Base-by-base conservation (phyloP, 2,888 invertebrate genomes). In the Elysia crispata region DNA sequence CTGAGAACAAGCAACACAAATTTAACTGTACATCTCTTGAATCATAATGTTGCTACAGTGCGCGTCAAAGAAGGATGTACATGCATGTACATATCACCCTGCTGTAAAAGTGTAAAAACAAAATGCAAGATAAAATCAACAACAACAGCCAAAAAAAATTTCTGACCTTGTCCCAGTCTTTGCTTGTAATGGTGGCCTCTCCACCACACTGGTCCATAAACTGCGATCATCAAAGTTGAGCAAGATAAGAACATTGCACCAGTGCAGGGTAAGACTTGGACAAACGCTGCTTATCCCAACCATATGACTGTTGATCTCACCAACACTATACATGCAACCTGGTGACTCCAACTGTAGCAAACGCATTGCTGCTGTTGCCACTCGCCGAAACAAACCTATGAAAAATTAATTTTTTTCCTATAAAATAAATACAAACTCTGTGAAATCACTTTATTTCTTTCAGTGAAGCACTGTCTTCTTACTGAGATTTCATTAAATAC, bases 191-290 rank as follows among this genome's bases (percentile, higher is more conserved):
- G 86, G 85, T 11, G 90, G 89, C 15, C 92, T 91, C 77, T 90
- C 89, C 79, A 95, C 92, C 1, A 95, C 91, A 79, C 93, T 93
- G 80, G 94, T 94, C 96, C 96, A 96, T 91, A 95, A 95, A 15
- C 92, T 92, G 89, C 94, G 94, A 25, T 95, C 94, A 31, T 95
- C 94, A 91, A 95, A 95, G 88, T 95, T 95, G 75, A 96, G 90
- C 67, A 96, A 93, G 8, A 95, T 95, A 85, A 96, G 93, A 62
- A 96, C 92, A 91, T 96, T 95, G 76, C 95, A 95, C 96, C 96
- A 97, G 85, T 96, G 95, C 76, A 95, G 94, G 3, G 95, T 94
- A 69, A 96, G 91, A 77, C 95, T 91, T 0, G 96, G 96, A 86
- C 94, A 94, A 1, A 80, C 83, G 41, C 84, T 83, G 77, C 87